Conservation (phyloP, 2,113 vertebrate genomes). For the Phalacrocorax brasilianus region DNA sequence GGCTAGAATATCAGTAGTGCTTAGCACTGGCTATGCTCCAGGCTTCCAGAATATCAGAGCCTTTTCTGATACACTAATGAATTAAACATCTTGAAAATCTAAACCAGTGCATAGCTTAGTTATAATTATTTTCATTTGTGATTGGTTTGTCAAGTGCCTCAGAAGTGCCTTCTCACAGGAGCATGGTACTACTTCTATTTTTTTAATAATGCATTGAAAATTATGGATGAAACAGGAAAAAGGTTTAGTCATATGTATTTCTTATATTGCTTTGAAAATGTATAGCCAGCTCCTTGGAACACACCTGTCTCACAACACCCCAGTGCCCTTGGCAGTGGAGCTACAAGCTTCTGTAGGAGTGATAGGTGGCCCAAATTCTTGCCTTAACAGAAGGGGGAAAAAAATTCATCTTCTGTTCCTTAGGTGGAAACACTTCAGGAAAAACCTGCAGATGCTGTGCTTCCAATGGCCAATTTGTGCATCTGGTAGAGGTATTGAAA, state of each 20-base stretch:
- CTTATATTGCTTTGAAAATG: neutral
- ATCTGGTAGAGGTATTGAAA: slow-evolving; percentile 37
- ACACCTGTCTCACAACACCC: neutral
- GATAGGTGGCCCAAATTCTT: neutral
- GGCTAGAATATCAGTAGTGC: neutral
- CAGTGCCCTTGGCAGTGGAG: neutral
- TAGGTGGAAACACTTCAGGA: neutral
- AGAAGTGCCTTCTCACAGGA: neutral
- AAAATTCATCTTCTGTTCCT: neutral
- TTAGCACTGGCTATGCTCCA: neutral
- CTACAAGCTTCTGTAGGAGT: neutral
- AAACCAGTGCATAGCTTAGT: neutral
- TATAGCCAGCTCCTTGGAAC: neutral
- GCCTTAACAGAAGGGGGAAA: fast-evolving
- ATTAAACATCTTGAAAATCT: neutral
- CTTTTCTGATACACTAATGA: neutral
- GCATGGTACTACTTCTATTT: neutral
- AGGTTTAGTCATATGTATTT: neutral
- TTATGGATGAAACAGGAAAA: neutral
- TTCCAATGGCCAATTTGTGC: slow-evolving; percentile 18
- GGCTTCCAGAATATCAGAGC: neutral
- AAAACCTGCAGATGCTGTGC: neutral
- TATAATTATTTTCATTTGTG: neutral
- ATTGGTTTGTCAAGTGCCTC: neutral
- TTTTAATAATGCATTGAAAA: neutral